phyloP scores from a whole-genome alignment of 2,113 vertebrate genomes.

The Lagopus muta region DNA sequence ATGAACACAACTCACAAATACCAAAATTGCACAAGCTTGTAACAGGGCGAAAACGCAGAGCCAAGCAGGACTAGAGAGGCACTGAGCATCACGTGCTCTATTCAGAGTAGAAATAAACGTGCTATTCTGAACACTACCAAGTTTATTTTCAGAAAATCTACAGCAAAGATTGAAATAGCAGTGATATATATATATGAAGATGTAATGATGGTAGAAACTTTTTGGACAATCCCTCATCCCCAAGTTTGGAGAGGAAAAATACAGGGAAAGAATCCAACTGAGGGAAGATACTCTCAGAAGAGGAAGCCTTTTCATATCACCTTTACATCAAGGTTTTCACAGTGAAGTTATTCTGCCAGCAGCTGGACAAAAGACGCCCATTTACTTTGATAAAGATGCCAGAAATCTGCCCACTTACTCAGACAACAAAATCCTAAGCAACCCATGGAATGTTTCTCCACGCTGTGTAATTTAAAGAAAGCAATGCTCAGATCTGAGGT shows the following conservation, averaged over 20 bases:
- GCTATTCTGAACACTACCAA: slow-evolving; percentile 28
- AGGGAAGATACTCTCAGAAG: background rate
- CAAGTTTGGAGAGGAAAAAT: background rate
- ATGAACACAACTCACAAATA: background rate
- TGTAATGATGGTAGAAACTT: background rate
- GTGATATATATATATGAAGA: background rate
- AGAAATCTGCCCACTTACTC: background rate
- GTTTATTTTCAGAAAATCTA: slow-evolving; percentile 49
- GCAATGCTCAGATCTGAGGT: background rate
- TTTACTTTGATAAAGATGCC: background rate
- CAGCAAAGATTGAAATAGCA: slow-evolving; percentile 22
- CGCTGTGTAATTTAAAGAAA: background rate
- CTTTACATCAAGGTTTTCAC: background rate
- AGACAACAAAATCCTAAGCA: background rate
- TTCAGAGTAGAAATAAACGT: slow-evolving; percentile 35
- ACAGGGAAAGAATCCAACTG: background rate
- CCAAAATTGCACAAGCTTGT: background rate
- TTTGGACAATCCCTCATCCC: background rate
- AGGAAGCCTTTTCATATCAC: background rate
- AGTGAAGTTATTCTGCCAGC: background rate
- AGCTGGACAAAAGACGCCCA: background rate
- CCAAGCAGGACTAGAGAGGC: background rate
- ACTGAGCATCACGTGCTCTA: background rate
- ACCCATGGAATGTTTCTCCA: background rate
- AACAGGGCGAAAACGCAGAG: background rate